Conservation (phyloP, 2,113 vertebrate genomes). For the Myotis lucifugus region DNA sequence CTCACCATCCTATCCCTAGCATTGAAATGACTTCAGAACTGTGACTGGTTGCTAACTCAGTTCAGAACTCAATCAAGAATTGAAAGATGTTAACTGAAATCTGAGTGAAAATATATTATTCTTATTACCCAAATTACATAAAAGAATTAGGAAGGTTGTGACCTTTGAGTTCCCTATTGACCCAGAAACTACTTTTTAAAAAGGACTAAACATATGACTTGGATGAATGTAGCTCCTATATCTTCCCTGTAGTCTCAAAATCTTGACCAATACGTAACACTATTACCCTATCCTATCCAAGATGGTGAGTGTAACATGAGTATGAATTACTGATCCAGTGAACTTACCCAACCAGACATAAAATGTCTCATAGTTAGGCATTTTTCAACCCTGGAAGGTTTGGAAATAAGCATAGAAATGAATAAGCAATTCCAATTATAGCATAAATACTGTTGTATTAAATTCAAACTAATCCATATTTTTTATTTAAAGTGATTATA, state of each 20-base stretch:
- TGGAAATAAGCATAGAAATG: not conserved
- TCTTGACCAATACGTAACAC: not conserved
- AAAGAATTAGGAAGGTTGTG: not conserved
- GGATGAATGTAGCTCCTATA: not conserved
- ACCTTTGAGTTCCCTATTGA: not conserved
- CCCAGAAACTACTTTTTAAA: not conserved
- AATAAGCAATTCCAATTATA: not conserved
- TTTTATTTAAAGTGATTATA: not conserved
- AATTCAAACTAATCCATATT: not conserved
- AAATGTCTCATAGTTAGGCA: not conserved
- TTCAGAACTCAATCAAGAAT: not conserved
- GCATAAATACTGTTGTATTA: not conserved
- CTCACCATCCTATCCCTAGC: not conserved
- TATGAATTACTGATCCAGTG: not conserved
- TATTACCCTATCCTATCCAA: not conserved
- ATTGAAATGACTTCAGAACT: not conserved
- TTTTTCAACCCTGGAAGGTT: not conserved
- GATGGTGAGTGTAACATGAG: not conserved
- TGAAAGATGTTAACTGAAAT: not conserved
- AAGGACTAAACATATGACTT: not conserved
- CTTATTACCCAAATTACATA: not conserved
- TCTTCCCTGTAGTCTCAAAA: not conserved
- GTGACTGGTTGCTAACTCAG: not conserved
- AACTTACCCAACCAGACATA: not conserved
- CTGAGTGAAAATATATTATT: not conserved